Evolutionary conservation across 2,888 invertebrate genomes (phyloP), one percentile per base, ranked within the genome.

Genomic region (Thereva nobilitata): DNA sequence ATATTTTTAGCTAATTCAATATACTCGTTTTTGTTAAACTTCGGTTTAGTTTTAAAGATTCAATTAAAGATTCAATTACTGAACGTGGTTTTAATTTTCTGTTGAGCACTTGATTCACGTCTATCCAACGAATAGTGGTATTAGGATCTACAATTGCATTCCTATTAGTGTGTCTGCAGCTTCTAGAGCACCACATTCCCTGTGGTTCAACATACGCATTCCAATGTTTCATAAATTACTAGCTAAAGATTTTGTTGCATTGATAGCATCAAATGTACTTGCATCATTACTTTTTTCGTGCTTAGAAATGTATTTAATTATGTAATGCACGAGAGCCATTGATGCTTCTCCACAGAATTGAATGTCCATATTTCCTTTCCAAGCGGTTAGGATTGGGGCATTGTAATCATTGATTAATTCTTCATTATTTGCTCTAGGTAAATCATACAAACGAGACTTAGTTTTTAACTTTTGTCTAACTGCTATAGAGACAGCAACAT

Each of bases 181-280:
- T 73, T 78, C 76, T 6, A 76, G 68, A 9, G 75, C 70, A 2
- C 76, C 76, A 59, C 76, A 76, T 69, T 78, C 76, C 67, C 77
- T 68, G 68, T 73, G 72, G 37, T 64, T 72, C 61, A 76, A 68
- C 1, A 69, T 68, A 44, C 76, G 71, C 40, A 76, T 65, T 6
- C 71, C 74, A 67, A 75, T 68, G 63, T 73, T 75, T 72, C 71
- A 75, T 38, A 76, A 71, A 0, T 70, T 63, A 64, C 74, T 74
- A 64, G 64, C 52, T 1, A 76, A 52, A 12, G 71, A 57, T 70
- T 75, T 75, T 37, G 72, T 74, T 23, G 73, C 73, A 63, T 74
- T 72, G 35, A 77, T 73, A 38, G 71, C 53, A 5, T 72, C 59
- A 68, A 75, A 75, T n/a, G 67, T 68, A 42, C 73, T 71, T 7